Evolutionary conservation across 2,888 invertebrate genomes (phyloP).

Genomic region (Pristionchus mayeri): DNA sequence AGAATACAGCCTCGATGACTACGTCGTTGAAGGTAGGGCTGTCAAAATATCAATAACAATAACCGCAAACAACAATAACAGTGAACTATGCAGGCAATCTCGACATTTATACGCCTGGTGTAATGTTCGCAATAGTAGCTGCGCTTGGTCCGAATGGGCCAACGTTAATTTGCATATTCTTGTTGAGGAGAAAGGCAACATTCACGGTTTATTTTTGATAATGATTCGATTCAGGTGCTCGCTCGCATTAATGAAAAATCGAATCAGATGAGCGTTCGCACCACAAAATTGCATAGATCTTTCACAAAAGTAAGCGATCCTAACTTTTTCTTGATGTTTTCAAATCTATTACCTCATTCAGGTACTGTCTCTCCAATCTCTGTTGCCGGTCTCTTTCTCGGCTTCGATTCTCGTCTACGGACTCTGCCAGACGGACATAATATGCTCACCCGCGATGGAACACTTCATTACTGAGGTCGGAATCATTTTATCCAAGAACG

Average conservation of each 20-base stretch:
- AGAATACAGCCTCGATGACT: neutral
- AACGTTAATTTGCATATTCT: neutral
- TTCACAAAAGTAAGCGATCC: neutral
- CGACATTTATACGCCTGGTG: neutral
- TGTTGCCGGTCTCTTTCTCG: neutral
- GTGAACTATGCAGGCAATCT: too few species aligned
- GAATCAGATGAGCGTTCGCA: neutral
- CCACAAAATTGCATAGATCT: neutral
- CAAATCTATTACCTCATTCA: neutral
- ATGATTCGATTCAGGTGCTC: neutral
- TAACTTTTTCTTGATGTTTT: neutral
- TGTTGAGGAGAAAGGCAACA: neutral
- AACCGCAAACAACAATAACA: neutral
- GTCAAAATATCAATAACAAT: too few species aligned
- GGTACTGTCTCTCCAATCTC: neutral
- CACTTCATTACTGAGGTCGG: neutral
- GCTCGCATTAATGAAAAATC: neutral
- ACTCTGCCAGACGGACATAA: neutral
- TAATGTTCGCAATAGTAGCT: neutral
- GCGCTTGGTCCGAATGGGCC: neutral
- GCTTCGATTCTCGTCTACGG: neutral
- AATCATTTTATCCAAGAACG: too few species aligned
- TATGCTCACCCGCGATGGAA: neutral
- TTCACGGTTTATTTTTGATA: too few species aligned
- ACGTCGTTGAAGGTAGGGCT: neutral